phyloP scores from a whole-genome alignment of 2,888 invertebrate genomes.

The Ceramica pisi region DNA sequence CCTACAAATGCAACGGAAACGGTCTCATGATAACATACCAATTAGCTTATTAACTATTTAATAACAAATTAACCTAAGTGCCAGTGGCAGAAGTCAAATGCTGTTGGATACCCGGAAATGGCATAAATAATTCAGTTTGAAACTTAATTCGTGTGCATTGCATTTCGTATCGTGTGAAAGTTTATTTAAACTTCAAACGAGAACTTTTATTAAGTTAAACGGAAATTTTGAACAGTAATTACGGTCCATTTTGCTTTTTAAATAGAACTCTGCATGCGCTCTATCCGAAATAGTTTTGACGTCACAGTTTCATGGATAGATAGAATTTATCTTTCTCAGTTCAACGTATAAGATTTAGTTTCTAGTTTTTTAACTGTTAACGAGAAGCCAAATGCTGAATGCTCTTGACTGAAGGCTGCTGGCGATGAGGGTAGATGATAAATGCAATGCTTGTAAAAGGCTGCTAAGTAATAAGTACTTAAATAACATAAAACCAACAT shows the following conservation, averaged over 20 bases:
- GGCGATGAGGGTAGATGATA: too few species aligned
- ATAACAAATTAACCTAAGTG: conserved; percentile 47
- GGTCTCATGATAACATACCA: conserved; percentile 17
- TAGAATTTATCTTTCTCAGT: conserved; percentile 4
- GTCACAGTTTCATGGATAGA: neutral
- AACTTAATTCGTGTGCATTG: conserved; percentile 38
- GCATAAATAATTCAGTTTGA: conserved; percentile 38
- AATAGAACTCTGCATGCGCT: conserved; percentile 14
- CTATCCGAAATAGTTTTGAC: conserved; percentile 17
- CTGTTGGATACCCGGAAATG: conserved; percentile 13
- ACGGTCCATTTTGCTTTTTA: conserved; percentile 9
- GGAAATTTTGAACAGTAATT: conserved; percentile 32
- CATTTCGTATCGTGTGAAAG: conserved; percentile 26
- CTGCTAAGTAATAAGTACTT: too few species aligned
- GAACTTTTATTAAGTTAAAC: conserved; percentile 49
- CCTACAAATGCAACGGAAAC: conserved; percentile 1
- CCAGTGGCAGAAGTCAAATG: conserved; percentile 20
- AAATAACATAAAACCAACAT: too few species aligned
- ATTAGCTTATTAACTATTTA: conserved; percentile 39
- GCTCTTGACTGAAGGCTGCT: too few species aligned
- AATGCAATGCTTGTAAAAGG: too few species aligned
- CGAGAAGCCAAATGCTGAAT: too few species aligned
- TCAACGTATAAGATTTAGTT: neutral
- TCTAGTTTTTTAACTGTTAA: neutral
- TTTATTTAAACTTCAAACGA: conserved; percentile 38